phyloP scores from a whole-genome alignment of 2,113 vertebrate species.

The Carassius carassius region DNA sequence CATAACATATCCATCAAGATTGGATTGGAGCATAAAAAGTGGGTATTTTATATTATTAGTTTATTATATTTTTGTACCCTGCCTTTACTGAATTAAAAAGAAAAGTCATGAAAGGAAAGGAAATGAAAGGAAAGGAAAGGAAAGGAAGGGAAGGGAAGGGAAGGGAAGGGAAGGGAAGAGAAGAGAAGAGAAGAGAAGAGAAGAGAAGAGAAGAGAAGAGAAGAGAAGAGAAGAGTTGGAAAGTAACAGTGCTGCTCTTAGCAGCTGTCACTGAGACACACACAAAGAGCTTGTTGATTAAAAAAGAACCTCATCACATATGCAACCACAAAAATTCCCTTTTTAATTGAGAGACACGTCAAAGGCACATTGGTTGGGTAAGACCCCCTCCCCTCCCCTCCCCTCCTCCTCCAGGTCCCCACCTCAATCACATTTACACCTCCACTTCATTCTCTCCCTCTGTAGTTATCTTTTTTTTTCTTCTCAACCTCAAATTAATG shows the following conservation, averaged over 20 bases:
- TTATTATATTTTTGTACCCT: no score
- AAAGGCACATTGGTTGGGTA: conserved; percentile 17
- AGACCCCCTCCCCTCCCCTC: background rate
- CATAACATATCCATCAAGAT: background rate
- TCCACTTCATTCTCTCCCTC: conserved; percentile 46
- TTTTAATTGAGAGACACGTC: conserved; percentile 17
- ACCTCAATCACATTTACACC: conserved; percentile 53
- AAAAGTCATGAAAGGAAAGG: no score
- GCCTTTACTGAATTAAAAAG: no score
- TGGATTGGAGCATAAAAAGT: background rate
- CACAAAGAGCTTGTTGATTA: conserved; percentile 14
- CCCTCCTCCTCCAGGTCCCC: conserved; percentile 15
- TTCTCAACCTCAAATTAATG: conserved; percentile 70
- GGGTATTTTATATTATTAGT: background rate
- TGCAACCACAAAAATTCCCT: conserved; percentile 4
- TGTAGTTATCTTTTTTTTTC: conserved; percentile 64
- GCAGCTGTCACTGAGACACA: background rate
- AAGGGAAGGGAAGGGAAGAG: background rate
- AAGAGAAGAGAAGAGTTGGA: background rate
- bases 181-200: background rate
- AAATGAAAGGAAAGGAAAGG: no score
- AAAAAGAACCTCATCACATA: background rate
- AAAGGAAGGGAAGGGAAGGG: background rate
- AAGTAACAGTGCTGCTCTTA: background rate
- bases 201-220: background rate